Evolutionary conservation across 2,797 vertebrate species (phyloP).

Genomic region (Thripadectes ignobilis): DNA sequence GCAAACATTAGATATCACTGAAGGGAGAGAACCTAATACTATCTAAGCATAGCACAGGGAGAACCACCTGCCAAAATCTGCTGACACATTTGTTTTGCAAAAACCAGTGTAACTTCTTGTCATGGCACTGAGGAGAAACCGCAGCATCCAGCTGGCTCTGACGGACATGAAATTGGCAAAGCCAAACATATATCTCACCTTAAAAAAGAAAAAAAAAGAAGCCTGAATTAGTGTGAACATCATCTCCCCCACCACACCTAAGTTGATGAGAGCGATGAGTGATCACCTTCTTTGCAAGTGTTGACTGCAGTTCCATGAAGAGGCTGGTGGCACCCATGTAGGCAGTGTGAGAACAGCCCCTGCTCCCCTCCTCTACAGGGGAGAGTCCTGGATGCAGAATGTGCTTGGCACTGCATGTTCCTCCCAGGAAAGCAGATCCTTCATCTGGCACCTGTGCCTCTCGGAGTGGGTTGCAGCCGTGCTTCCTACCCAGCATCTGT

Average conservation of each 20-base stretch:
- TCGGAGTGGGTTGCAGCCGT: not conserved
- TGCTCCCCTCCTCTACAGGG: not conserved
- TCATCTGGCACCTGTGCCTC: conserved; percentile 36
- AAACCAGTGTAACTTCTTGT: not conserved
- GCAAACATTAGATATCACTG: not conserved
- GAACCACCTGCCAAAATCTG: not conserved
- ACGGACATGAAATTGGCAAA: not conserved
- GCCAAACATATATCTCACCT: not conserved
- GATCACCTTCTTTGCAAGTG: not conserved
- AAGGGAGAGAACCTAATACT: not conserved
- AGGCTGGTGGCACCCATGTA: not conserved
- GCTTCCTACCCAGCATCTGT: conserved; percentile 46
- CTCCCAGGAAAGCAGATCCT: not conserved
- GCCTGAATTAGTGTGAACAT: not conserved
- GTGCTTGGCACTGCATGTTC: not conserved
- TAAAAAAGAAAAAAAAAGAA: not conserved
- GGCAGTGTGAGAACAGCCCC: conserved; percentile 7
- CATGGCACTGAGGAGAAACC: not conserved
- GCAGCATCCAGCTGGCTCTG: conserved; percentile 25
- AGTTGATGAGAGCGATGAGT: not conserved
- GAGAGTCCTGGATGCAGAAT: not conserved
- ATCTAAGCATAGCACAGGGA: not conserved
- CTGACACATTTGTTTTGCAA: not conserved
- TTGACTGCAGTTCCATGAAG: not conserved
- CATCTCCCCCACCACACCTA: not conserved